Conservation (phyloP, 30 jellyfish, hydroid and myxozoan species). For the Calvadosia cruxmelitensis region DNA sequence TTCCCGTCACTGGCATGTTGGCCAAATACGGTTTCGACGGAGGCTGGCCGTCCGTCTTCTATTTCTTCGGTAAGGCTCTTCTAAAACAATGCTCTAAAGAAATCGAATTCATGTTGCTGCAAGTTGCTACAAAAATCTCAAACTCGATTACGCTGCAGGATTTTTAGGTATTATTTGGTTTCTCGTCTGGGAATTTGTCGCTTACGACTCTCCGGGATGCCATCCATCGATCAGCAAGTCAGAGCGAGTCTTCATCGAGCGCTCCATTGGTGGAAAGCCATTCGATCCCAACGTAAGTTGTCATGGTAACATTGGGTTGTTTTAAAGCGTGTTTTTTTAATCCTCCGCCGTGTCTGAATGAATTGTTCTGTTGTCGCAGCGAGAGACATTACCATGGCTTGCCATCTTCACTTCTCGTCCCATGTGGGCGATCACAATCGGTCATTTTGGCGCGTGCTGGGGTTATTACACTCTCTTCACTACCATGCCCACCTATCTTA, state of each 20-base stretch:
- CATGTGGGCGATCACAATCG: slow-evolving; percentile 84
- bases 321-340: too few species aligned
- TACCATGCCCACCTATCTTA: slow-evolving; percentile 78
- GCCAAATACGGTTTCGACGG: slow-evolving; percentile 96
- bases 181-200: slow-evolving; percentile 59
- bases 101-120: too few species aligned
- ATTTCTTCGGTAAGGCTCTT: slow-evolving; percentile 60
- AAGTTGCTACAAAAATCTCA: too few species aligned
- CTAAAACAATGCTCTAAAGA: too few species aligned
- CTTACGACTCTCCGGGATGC: slow-evolving; percentile 63
- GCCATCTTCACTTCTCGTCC: slow-evolving; percentile 66
- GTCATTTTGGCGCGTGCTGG: slow-evolving; percentile 97
- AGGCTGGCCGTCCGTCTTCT: slow-evolving; percentile 97
- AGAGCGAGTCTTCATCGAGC: slow-evolving; percentile 46
- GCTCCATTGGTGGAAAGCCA: slow-evolving; percentile 67
- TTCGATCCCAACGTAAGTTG: slow-evolving; percentile 69
- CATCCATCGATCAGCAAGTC: slow-evolving; percentile 69
- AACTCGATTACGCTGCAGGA: too few species aligned
- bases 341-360: too few species aligned
- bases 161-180: slow-evolving; percentile 63
- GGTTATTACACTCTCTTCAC: slow-evolving; percentile 87
- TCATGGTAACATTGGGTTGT: too few species aligned
- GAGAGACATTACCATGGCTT: slow-evolving; percentile 78
- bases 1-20: slow-evolving; percentile 80
- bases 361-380: too few species aligned